phyloP scores from a whole-genome alignment of 2,113 vertebrate species.

The Melospiza georgiana region DNA sequence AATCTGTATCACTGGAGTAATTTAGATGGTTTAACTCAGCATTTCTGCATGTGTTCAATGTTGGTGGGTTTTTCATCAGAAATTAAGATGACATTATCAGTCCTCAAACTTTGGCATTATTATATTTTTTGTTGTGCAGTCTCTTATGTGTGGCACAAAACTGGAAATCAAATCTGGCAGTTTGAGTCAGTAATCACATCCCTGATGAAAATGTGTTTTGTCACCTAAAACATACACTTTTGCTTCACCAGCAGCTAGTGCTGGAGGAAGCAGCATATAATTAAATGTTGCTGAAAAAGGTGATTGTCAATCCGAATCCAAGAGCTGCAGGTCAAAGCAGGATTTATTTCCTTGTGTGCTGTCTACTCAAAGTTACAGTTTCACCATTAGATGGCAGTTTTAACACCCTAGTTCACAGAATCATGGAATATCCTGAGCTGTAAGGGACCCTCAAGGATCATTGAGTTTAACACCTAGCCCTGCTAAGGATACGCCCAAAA shows the following conservation, averaged over 20 bases:
- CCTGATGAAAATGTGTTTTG: slow-evolving; percentile 27
- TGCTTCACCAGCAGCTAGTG: background rate
- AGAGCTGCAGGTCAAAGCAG: background rate
- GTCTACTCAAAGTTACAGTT: background rate
- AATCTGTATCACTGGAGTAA: background rate
- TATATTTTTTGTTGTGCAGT: slow-evolving; percentile 3
- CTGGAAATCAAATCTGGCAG: slow-evolving; percentile 7
- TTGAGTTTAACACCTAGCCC: background rate
- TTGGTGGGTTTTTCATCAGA: slow-evolving; percentile 14
- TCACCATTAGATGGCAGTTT: background rate
- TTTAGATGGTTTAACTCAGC: background rate
- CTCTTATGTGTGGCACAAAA: background rate
- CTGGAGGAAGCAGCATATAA: background rate
- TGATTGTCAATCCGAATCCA: background rate
- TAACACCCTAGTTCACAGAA: background rate
- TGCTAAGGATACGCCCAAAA: background rate
- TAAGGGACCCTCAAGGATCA: background rate
- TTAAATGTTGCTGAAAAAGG: background rate
- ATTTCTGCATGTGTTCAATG: background rate
- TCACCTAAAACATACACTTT: background rate
- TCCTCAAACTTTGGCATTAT: background rate
- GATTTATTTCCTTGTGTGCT: background rate
- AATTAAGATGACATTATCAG: background rate
- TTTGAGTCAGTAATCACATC: background rate
- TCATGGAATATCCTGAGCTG: background rate